Evolutionary conservation across 2,888 invertebrate genomes (phyloP).

Genomic region (Branchipolynoe longqiensis): DNA sequence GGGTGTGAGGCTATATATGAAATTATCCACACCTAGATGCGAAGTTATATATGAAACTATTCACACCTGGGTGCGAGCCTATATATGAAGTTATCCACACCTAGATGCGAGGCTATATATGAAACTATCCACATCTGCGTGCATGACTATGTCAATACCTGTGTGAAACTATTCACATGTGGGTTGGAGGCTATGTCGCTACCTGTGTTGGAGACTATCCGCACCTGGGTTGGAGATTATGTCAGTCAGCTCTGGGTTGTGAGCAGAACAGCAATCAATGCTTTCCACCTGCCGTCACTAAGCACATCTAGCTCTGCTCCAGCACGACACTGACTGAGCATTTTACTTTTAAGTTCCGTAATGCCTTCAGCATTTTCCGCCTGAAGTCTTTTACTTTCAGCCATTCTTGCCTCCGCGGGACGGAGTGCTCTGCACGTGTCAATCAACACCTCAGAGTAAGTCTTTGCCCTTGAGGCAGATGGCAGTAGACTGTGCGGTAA

Average conservation of each 20-base stretch:
- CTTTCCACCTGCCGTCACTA: conserved; percentile 1
- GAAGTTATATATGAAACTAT: too few species aligned
- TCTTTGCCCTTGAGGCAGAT: neutral
- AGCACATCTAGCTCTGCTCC: conserved; percentile 29
- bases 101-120: too few species aligned
- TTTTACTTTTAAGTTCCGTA: neutral
- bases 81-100: too few species aligned
- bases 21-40: too few species aligned
- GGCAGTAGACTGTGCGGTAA: neutral
- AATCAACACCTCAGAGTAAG: conserved; percentile 10
- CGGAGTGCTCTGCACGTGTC: neutral
- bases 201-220: too few species aligned
- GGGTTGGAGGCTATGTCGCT: too few species aligned
- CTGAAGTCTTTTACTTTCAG: neutral
- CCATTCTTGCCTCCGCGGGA: neutral
- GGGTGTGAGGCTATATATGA: too few species aligned
- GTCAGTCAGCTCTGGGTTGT: neutral
- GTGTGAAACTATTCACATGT: too few species aligned
- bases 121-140: too few species aligned
- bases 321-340: neutral
- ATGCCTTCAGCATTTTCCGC: conserved; percentile 39
- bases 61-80: too few species aligned
- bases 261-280: neutral
- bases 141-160: too few species aligned
- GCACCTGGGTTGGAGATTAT: too few species aligned